Evolutionary conservation across 2,888 invertebrate genomes (phyloP), one percentile per base, ranked within the genome.

Genomic region (Xestia rhomboidea): DNA sequence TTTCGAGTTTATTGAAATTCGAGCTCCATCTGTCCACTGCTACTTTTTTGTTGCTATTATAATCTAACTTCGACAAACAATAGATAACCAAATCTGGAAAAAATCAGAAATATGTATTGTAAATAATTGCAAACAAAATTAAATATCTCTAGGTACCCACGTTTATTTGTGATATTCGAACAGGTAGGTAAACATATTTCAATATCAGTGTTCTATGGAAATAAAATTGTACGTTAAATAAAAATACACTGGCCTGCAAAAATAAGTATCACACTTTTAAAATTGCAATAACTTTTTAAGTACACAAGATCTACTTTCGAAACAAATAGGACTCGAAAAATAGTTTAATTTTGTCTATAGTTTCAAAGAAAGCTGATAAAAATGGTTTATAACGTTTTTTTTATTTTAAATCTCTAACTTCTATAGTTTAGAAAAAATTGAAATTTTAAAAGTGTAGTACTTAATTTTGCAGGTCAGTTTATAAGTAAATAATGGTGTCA

Each of bases 201-300:
- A 73, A 46, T 73, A n/a, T 44, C 41, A 70, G n/a, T 72, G 30
- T 49, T 57, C 30, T 21, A 34, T 41, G 41, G 30, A 77, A 68
- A 60, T 68, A 2, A 49, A 41, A 49, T 41, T 21, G n/a, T 24
- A 30, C 21, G 41, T 27, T 1, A 10, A 34, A 46, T 34, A 34
- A 73, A 79, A 72, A 67, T 41, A 27, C 18, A 34, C n/a, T n/a
- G n/a, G n/a, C n/a, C n/a, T n/a, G n/a, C n/a, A n/a, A n/a, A n/a
- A n/a, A n/a, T n/a, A n/a, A n/a, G n/a, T n/a, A n/a, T n/a, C n/a
- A n/a, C n/a, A n/a, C n/a, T n/a, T n/a, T n/a, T n/a, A n/a, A n/a
- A n/a, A n/a, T n/a, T n/a, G n/a, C n/a, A n/a, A n/a, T n/a, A n/a
- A n/a, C n/a, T n/a, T n/a, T n/a, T n/a, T n/a, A n/a, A n/a, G n/a